Evolutionary conservation across 2,888 invertebrate species (phyloP).

Genomic region (Cantharis lateralis): DNA sequence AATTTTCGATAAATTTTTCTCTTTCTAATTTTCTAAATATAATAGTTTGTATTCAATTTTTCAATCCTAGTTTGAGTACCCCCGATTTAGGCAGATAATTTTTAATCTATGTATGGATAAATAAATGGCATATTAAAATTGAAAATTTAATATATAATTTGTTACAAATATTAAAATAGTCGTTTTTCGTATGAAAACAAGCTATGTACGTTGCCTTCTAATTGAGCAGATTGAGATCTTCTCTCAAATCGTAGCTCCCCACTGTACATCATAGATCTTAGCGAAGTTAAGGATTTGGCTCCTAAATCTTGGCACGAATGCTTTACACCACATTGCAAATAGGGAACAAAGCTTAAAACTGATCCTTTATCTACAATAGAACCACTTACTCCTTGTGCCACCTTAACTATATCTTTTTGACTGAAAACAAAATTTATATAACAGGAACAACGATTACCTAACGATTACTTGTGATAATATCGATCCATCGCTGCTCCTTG

Average conservation of each 20-base stretch:
- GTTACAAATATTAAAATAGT: constrained; percentile 67
- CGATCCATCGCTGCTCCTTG: constrained; percentile 85
- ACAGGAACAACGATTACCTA: neutral
- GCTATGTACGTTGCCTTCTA: constrained; percentile 98
- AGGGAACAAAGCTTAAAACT: constrained; percentile 92
- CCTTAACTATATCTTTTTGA: constrained; percentile 93
- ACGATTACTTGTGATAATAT: constrained; percentile 56
- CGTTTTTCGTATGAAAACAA: constrained; percentile 94
- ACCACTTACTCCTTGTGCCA: constrained; percentile 98
- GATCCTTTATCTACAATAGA: constrained; percentile 98
- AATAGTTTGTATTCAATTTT: no score
- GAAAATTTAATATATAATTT: neutral
- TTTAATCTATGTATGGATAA: neutral
- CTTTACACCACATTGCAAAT: constrained; percentile 91
- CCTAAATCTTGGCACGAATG: constrained; percentile 99
- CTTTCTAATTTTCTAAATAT: no score
- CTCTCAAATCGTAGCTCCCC: constrained; percentile 94
- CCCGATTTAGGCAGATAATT: no score
- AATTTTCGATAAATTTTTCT: no score
- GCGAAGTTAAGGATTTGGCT: constrained; percentile 67
- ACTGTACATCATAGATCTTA: constrained; percentile 78
- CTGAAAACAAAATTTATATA: constrained; percentile 55
- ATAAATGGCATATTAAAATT: neutral
- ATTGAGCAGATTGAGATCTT: constrained; percentile 92
- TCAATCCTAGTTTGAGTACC: no score